Conservation (phyloP, 1,140 invertebrate genomes). For the Pogonomyrmex californicus region DNA sequence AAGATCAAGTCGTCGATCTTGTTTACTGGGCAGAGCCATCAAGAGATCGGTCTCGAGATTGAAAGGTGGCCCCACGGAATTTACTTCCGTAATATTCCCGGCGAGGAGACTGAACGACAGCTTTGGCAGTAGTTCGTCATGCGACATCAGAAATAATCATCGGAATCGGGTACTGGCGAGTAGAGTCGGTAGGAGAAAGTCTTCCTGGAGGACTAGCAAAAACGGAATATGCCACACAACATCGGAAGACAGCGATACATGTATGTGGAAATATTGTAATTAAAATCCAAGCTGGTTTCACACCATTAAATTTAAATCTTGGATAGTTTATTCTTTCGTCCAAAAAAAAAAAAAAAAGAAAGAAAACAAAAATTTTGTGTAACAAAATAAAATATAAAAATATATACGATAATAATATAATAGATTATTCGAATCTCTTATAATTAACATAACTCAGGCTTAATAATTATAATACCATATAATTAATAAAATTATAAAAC, state of each 20-base stretch:
- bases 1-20: constrained; percentile 81
- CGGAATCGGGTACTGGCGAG: constrained; percentile 82
- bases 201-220: constrained; percentile 79
- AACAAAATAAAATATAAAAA: neutral
- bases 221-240: constrained; percentile 81
- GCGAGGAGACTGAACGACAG: constrained; percentile 84
- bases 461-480: too few species aligned
- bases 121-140: constrained; percentile 84
- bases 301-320: neutral
- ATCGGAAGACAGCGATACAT: constrained; percentile 90
- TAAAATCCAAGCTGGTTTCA: constrained; percentile 33
- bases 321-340: neutral
- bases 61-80: constrained; percentile 85
- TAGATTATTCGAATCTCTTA: neutral
- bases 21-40: constrained; percentile 83
- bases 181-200: constrained; percentile 80
- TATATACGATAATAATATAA: neutral
- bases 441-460: too few species aligned
- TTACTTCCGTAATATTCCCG: constrained; percentile 87
- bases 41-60: constrained; percentile 86
- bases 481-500: neutral
- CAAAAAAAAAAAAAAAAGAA: neutral
- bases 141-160: constrained; percentile 81
- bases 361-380: too few species aligned
- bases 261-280: constrained; percentile 72